These are phyloP conservation scores for Nemapogon koenigi DNA, from an alignment of 2,888 invertebrate genomes.

Conservation along the genomic window DNA sequence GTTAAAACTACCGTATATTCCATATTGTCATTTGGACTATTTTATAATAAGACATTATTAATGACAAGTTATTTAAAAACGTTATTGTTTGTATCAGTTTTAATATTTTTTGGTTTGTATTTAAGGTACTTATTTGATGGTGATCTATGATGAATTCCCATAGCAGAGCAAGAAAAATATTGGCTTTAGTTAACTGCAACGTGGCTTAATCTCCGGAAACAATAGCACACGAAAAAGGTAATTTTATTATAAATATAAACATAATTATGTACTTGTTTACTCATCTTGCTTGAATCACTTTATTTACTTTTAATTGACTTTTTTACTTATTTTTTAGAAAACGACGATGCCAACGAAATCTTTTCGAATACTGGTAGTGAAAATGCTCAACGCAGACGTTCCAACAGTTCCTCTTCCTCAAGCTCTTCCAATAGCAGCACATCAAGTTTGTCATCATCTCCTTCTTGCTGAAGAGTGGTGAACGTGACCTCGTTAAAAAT, in stretches of 20 bases:
- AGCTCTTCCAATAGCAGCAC: background rate
- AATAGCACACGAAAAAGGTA: background rate
- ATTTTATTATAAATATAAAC: background rate
- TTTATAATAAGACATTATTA: background rate
- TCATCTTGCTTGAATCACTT: background rate
- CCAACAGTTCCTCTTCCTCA: background rate
- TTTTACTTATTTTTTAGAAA: background rate
- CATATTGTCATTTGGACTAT: background rate
- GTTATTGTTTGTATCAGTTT: background rate
- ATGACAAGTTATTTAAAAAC: background rate
- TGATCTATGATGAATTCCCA: background rate
- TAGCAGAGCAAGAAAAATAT: background rate
- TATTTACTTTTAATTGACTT: background rate
- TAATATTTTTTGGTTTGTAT: background rate
- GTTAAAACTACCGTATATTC: background rate
- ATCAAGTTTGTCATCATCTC: background rate
- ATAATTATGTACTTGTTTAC: no score
- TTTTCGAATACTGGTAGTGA: background rate
- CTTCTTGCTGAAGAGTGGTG: background rate
- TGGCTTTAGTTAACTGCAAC: background rate
- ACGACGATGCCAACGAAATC: background rate
- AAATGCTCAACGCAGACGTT: background rate
- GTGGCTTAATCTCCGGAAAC: background rate
- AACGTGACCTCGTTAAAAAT: no score
- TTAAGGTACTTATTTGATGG: background rate